These are phyloP conservation scores for Dermolepida albohirtum DNA, from an alignment of 2,888 invertebrate species.

Conservation along the genomic window DNA sequence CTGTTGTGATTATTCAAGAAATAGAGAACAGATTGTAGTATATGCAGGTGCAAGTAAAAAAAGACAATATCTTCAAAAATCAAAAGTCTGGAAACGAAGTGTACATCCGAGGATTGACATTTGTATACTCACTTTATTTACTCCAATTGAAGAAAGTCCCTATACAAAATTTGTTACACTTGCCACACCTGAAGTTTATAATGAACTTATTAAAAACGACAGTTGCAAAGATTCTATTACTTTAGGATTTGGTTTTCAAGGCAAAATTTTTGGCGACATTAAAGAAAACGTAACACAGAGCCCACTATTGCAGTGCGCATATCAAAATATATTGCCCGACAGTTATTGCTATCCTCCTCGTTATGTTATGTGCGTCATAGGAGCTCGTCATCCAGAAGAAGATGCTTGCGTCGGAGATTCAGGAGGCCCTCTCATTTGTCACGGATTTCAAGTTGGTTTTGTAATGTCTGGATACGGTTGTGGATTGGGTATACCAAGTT, in stretches of 20 bases:
- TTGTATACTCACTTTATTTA: conserved; percentile 11
- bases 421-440: conserved; percentile 14
- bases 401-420: conserved; percentile 15
- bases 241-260: conserved; percentile 24
- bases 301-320: background rate
- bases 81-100: conserved; percentile 13
- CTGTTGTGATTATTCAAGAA: conserved; percentile 12
- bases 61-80: conserved; percentile 2
- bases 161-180: conserved; percentile 9
- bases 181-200: conserved; percentile 3
- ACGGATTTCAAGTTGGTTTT: conserved; percentile 18
- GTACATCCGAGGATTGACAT: conserved; percentile 11
- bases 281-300: background rate
- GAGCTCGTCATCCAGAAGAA: background rate
- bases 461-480: conserved; percentile 1
- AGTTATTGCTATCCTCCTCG: background rate
- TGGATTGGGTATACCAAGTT: conserved; percentile 1
- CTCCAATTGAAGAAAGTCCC: background rate
- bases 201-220: conserved; percentile 8
- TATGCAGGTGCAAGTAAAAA: conserved; percentile 7
- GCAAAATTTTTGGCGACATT: no score
- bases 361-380: conserved; percentile 9
- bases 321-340: conserved; percentile 1
- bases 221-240: conserved; percentile 16
- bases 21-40: conserved; percentile 18